Base-by-base conservation (phyloP, 2,113 vertebrate species). In the Anarrhichthys ocellatus region DNA sequence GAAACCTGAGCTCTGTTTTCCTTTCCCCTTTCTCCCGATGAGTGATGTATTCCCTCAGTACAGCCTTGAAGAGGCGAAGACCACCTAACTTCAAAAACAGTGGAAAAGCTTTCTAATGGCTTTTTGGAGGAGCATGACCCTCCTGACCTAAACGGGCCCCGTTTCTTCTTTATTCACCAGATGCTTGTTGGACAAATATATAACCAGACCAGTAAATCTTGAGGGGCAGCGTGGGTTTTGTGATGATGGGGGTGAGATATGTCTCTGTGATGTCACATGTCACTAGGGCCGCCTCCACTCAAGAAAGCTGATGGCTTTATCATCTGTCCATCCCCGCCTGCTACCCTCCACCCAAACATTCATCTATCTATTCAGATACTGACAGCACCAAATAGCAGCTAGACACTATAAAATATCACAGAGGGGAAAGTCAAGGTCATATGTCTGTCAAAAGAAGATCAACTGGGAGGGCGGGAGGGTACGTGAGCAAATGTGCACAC, bases 281-380 rank as follows among this genome's bases (percentile, higher is more conserved):
- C 87, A 81, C 59, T 2, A 40, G 64, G 52, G 42, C 81, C 71
- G 62, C 74, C 71, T 82, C 78, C 76, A 50, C 58, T 77, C 78
- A 67, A 86, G 83, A 87, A 90, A 86, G 89, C 82, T 93, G 90
- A 93, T 88, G 90, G 70, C 88, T 94, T 88, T 83, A 94, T 94
- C 91, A 91, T 92, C 81, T 88, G 90, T 86, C 85, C 76, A 74
- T 90, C 77, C 50, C 71, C 34, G 50, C 34, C 86, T 72, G 81
- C 83, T 61, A 68, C 13, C 74, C 82, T 89, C 87, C 90, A 81
- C 87, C 90, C 89, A 76, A 87, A 89, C 88, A 89, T 92, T 82
- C 85, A 91, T 93, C 89, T 75, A 72, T 89, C 88, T 86, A 82
- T 91, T 91, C 78, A 83, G 75, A 88, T 2, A 29, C 68, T 86